Conservation (phyloP, 2,888 invertebrate genomes). For the Mesorhabditis sp. region DNA sequence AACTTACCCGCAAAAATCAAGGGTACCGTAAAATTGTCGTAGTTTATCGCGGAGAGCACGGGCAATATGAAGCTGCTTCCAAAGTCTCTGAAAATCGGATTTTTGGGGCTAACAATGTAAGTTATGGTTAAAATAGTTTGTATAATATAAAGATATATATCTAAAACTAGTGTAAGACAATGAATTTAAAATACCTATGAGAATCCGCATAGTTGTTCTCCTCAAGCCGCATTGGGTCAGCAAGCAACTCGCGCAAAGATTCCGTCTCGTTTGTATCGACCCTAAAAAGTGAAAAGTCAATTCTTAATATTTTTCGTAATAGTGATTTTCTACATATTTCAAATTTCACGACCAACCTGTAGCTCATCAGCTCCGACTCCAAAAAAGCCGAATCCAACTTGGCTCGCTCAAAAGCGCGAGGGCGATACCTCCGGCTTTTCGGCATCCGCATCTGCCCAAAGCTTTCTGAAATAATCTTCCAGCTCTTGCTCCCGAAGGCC, state of each 20-base stretch:
- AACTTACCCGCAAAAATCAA: constrained; percentile 46
- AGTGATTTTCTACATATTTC: no score
- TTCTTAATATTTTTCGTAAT: no score
- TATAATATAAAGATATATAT: background rate
- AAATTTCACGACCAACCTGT: background rate
- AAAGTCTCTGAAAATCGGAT: constrained; percentile 33
- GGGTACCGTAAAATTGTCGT: constrained; percentile 55
- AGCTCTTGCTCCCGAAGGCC: background rate
- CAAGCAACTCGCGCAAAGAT: background rate
- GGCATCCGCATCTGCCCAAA: background rate
- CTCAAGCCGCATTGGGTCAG: background rate
- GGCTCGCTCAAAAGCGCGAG: background rate
- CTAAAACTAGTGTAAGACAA: background rate
- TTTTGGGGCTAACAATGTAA: background rate
- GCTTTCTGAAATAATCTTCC: background rate
- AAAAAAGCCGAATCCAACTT: background rate
- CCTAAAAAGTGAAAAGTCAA: background rate
- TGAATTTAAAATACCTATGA: background rate
- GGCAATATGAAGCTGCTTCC: constrained; percentile 54
- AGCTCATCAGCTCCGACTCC: background rate
- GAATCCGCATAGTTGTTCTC: background rate
- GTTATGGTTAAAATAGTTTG: background rate
- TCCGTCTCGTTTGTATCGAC: constrained; percentile 1
- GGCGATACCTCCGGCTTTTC: background rate
- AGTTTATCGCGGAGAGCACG: constrained; percentile 42